Percentiles rank a stretch among this genome's conserved stretches.
These are phyloP conservation scores for Oxyruncus cristatus DNA, from an alignment of 2,113 vertebrate genomes.

Conservation along the genomic window DNA sequence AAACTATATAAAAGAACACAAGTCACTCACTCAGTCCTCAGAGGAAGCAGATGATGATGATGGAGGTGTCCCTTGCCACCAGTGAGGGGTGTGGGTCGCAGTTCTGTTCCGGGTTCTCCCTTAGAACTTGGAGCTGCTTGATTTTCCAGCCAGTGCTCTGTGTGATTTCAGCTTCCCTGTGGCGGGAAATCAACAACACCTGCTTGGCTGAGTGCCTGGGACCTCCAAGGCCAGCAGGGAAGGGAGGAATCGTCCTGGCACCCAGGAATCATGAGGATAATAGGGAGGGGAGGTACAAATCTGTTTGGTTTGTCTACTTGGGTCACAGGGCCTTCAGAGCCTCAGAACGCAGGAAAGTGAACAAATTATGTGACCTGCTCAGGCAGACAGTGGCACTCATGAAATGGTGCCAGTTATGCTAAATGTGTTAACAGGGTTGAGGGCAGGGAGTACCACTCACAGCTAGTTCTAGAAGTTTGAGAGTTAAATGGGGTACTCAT, in stretches of 20 bases:
- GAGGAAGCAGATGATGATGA: neutral
- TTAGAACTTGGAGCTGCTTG: neutral
- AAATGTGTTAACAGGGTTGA: accelerated
- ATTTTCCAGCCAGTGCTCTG: neutral
- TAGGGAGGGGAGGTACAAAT: neutral
- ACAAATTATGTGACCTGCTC: accelerated
- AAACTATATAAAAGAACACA: neutral
- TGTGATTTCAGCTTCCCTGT: neutral
- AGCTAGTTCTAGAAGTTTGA: neutral
- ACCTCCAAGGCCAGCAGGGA: neutral
- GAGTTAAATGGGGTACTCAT: neutral
- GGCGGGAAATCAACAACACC: neutral
- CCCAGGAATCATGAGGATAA: neutral
- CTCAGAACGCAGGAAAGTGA: neutral
- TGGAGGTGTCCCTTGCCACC: neutral
- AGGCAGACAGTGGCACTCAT: neutral
- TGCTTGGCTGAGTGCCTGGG: neutral
- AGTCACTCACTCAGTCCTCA: neutral
- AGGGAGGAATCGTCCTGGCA: accelerated
- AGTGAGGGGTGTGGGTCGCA: accelerated
- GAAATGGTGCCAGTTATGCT: neutral
- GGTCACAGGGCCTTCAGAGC: neutral
- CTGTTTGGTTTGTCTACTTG: neutral
- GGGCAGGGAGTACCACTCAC: neutral
- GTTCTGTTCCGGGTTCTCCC: neutral